A percentile compares a stretch with the other conserved stretches of the same genome.
These are phyloP conservation scores for Ectemnius continuus DNA, from an alignment of 2,888 invertebrate species.

Conservation along the genomic window DNA sequence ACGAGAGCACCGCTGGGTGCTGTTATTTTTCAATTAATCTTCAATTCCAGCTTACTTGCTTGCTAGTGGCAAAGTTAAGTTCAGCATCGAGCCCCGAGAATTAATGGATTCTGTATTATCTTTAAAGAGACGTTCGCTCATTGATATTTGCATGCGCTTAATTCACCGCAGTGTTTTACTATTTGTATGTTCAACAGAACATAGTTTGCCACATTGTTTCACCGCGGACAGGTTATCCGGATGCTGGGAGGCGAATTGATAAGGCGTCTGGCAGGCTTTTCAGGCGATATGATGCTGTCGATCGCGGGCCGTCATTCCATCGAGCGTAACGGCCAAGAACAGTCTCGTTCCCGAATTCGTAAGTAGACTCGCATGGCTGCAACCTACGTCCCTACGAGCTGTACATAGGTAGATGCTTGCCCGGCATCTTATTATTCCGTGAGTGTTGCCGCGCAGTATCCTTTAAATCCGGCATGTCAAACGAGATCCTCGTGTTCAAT, in stretches of 20 bases:
- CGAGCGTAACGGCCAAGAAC: constrained; percentile 15
- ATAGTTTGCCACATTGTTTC: background rate
- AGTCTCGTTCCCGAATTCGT: constrained; percentile 35
- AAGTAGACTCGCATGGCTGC: constrained; percentile 29
- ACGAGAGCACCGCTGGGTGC: too few relatives aligned
- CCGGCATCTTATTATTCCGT: constrained; percentile 51
- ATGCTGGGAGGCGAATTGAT: constrained; percentile 32
- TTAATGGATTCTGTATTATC: too few relatives aligned
- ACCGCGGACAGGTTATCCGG: too few relatives aligned
- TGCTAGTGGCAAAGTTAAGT: too few relatives aligned
- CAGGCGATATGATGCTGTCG: constrained; percentile 34
- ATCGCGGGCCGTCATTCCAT: constrained; percentile 37
- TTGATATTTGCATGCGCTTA: too few relatives aligned
- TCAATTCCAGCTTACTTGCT: background rate
- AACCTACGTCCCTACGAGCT: too few relatives aligned
- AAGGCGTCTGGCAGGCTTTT: constrained; percentile 22
- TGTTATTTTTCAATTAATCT: constrained; percentile 5
- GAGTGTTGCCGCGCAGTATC: constrained; percentile 47
- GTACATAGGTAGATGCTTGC: constrained; percentile 28
- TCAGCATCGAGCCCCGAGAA: too few relatives aligned
- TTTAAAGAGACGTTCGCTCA: too few relatives aligned
- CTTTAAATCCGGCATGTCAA: constrained; percentile 60
- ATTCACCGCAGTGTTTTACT: too few relatives aligned
- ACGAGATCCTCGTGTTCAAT: constrained; percentile 27
- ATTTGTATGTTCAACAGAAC: background rate